phyloP scores from a whole-genome alignment of 1,140 invertebrate species.

The Mesaphorura yosii region DNA sequence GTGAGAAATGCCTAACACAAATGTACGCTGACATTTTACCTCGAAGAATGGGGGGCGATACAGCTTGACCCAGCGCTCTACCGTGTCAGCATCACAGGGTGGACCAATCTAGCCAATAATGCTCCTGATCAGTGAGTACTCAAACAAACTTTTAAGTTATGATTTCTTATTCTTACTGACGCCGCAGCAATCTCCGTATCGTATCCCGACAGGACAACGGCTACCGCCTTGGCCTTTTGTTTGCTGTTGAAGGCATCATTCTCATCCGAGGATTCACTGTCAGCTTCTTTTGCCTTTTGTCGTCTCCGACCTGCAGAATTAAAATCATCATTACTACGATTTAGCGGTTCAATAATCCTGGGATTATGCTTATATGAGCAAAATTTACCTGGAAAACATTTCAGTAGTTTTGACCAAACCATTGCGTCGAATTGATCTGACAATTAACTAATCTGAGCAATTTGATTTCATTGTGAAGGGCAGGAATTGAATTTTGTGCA shows the following conservation, averaged over 20 bases:
- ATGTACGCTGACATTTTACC: background rate
- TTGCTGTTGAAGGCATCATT: background rate
- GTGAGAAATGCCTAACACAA: background rate
- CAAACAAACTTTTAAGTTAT: background rate
- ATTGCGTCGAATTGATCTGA: too few relatives aligned
- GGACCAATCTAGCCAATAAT: background rate
- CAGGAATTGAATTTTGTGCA: too few relatives aligned
- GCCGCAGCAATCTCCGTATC: background rate
- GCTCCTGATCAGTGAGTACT: background rate
- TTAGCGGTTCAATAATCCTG: too few relatives aligned
- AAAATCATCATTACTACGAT: too few relatives aligned
- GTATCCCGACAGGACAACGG: conserved; percentile 2
- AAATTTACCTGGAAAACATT: too few relatives aligned
- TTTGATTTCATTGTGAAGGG: too few relatives aligned
- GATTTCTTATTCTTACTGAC: background rate
- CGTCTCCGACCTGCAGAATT: too few relatives aligned
- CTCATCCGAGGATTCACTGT: too few relatives aligned
- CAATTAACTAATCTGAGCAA: too few relatives aligned
- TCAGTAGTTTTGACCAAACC: too few relatives aligned
- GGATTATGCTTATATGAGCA: too few relatives aligned
- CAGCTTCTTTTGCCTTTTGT: too few relatives aligned
- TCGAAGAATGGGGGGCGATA: conserved; percentile 7
- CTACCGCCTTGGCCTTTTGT: conserved; percentile 3
- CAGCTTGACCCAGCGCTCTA: conserved; percentile 1
- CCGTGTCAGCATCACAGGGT: background rate